Base-by-base conservation (phyloP, 2,888 invertebrate species). In the Autographa gamma region DNA sequence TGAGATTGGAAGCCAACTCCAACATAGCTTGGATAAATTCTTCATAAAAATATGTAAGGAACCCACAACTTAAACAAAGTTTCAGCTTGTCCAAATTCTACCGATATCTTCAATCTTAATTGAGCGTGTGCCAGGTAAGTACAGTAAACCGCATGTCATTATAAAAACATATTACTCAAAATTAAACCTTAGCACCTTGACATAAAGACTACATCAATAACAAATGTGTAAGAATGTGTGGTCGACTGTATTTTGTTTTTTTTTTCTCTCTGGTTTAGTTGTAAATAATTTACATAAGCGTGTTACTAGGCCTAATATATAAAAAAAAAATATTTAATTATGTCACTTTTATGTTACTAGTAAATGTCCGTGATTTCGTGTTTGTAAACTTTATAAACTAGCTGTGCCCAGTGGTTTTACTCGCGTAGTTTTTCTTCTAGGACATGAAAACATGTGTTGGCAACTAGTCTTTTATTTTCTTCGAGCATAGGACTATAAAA, bases 31-130 rank as follows among this genome's bases (percentile, higher is more conserved):
- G 25, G 25, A 3, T 25, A 25, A 25, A 25, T 25, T 25, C 25
- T 25, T 25, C 25, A 25, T 3, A 25, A 25, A 25, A 25, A 25
- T 25, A 25, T 14, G 31, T 41, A 25, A 69, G 71, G 78, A 79
- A 79, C 80, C 72, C 48, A 0, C 13, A 2, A 0, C 6, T 14
- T 3, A 0, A 9, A 0, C 0, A 1, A n/a, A 41, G n/a, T 64
- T 67, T 16, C 25, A 62, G 60, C 70, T 59, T 69, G 59, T 8
- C 38, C 16, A 8, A 7, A 4, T 64, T 58, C 58, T 11, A 52
- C 43, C 64, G 56, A 67, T 64, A 79, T 76, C 80, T 74, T 9
- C 43, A 18, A 82, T 79, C 74, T 76, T 76, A 74, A 80, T 73
- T 60, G 60, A 38, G 38, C 80, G 68, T 80, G 82, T 82, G 80